These are phyloP conservation scores for Tiliqua scincoides DNA, from an alignment of 2,113 vertebrate species.

Conservation along the genomic window DNA sequence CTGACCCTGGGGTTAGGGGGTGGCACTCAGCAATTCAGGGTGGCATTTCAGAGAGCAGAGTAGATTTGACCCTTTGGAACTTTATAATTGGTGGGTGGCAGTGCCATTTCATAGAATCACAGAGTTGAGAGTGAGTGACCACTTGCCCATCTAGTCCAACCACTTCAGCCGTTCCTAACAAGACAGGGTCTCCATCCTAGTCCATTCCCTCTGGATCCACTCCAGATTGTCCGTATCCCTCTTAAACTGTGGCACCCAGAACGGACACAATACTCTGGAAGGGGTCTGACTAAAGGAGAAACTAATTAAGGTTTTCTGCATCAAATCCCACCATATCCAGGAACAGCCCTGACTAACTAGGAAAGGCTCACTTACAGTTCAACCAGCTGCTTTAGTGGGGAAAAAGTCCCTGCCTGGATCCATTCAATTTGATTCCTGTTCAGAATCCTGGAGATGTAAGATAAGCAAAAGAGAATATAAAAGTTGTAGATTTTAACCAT, in stretches of 20 bases:
- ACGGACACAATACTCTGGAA: too few relatives aligned
- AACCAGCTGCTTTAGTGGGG: slow-evolving; percentile 66
- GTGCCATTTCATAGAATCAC: too few relatives aligned
- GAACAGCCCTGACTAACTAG: not conserved
- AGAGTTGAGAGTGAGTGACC: too few relatives aligned
- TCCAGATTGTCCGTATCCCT: too few relatives aligned
- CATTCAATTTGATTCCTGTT: slow-evolving; percentile 67
- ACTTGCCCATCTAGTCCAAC: too few relatives aligned
- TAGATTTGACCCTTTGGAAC: not conserved
- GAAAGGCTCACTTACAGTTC: slow-evolving; percentile 66
- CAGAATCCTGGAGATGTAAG: slow-evolving; percentile 60
- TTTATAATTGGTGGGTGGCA: not conserved
- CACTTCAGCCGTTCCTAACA: too few relatives aligned
- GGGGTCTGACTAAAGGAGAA: not conserved
- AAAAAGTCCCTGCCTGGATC: slow-evolving; percentile 70
- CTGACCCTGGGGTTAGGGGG: not conserved
- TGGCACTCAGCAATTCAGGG: too few relatives aligned
- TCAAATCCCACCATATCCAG: too few relatives aligned
- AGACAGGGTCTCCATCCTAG: too few relatives aligned
- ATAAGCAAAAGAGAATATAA: not conserved
- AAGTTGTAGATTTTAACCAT: not conserved
- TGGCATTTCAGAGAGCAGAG: not conserved
- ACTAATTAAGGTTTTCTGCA: not conserved
- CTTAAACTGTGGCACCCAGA: too few relatives aligned
- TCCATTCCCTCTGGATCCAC: too few relatives aligned